Evolutionary conservation across 2,113 vertebrate genomes (phyloP).

Genomic region (Microtus pennsylvanicus): DNA sequence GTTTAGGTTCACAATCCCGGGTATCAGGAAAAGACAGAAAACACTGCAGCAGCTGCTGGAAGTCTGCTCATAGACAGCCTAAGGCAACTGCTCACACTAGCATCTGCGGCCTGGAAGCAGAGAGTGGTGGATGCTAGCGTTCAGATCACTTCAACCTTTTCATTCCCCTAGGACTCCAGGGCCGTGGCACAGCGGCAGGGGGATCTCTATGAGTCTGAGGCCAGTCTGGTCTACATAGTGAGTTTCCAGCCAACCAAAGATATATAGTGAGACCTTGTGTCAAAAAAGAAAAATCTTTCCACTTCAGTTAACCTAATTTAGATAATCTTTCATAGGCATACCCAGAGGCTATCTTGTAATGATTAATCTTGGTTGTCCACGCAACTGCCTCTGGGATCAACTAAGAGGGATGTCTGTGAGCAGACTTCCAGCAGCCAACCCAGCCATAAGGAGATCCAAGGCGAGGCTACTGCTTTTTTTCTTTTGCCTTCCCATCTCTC

Average conservation of each 20-base stretch:
- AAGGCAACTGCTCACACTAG: neutral
- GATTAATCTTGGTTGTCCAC: neutral
- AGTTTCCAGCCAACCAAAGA: neutral
- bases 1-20: neutral
- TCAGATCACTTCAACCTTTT: neutral
- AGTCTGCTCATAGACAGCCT: neutral
- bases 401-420: neutral
- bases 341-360: neutral
- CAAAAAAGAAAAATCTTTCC: neutral
- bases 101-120: neutral
- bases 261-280: neutral
- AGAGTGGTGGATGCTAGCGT: neutral
- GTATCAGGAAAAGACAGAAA: neutral
- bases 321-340: neutral
- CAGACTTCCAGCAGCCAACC: neutral
- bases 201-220: neutral
- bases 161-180: neutral
- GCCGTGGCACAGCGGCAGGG: neutral
- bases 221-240: neutral
- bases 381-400: neutral
- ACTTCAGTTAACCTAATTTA: neutral
- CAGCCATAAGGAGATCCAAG: neutral
- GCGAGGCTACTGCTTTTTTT: neutral
- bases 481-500: neutral
- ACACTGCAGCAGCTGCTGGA: neutral